A percentile compares a stretch with the other conserved stretches of the same genome.
These are phyloP conservation scores for Festucalex cinctus DNA, from an alignment of 2,113 vertebrate species.

Conservation along the genomic window DNA sequence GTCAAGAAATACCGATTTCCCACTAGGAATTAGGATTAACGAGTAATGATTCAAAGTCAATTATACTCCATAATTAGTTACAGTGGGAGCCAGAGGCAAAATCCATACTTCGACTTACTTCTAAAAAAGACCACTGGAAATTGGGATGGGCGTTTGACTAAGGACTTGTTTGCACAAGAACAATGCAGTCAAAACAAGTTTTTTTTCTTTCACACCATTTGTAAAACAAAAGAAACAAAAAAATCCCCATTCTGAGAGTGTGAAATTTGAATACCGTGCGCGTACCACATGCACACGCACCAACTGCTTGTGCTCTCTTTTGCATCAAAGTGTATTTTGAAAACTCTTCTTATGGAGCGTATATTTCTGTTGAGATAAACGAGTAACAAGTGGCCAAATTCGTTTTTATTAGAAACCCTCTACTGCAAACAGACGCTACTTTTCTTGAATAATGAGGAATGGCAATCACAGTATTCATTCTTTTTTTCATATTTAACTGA, in stretches of 20 bases:
- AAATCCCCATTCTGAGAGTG: too few relatives aligned
- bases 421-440: not conserved
- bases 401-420: not conserved
- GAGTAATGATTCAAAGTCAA: not conserved
- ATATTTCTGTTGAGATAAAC: not conserved
- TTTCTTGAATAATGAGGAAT: too few relatives aligned
- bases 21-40: not conserved
- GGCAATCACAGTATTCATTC: too few relatives aligned
- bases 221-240: not conserved
- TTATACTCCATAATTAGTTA: not conserved
- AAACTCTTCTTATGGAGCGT: not conserved
- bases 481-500: not conserved
- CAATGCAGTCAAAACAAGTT: not conserved
- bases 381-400: not conserved
- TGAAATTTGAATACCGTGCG: not conserved
- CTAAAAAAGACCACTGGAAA: not conserved
- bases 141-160: not conserved
- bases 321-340: not conserved
- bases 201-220: not conserved
- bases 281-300: not conserved
- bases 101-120: not conserved
- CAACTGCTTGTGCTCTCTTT: not conserved
- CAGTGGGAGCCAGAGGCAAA: not conserved
- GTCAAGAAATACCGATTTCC: too few relatives aligned
- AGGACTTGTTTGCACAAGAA: not conserved